A percentile compares a stretch with the other conserved stretches of the same genome.
Conservation (phyloP, 2,113 vertebrate species). For the Lichenostomus cassidix region DNA sequence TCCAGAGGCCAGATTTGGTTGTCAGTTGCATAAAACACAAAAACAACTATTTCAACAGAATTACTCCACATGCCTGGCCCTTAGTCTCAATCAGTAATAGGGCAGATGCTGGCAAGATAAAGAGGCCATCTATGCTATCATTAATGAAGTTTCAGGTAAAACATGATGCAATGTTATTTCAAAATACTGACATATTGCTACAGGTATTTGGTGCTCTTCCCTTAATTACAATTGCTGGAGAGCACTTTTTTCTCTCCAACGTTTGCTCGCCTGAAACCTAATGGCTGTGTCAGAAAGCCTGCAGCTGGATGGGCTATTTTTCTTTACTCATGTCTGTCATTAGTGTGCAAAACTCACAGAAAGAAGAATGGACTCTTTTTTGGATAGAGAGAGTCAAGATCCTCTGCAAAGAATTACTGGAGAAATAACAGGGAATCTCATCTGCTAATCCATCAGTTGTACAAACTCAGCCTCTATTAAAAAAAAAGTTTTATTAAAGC, state of each 20-base stretch:
- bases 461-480: not conserved
- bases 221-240: slow-evolving; percentile 66
- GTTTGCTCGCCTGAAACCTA: not conserved
- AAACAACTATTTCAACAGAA: slow-evolving; percentile 68
- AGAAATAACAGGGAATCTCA: not conserved
- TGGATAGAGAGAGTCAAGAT: not conserved
- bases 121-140: slow-evolving; percentile 62
- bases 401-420: not conserved
- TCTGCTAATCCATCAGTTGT: not conserved
- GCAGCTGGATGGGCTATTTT: not conserved
- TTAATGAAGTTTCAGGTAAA: slow-evolving; percentile 71
- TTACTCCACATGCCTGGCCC: slow-evolving; percentile 61
- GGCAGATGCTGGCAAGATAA: slow-evolving; percentile 67
- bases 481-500: slow-evolving; percentile 1
- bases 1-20: slow-evolving; percentile 53
- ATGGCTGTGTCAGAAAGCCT: slow-evolving; percentile 10
- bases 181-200: slow-evolving; percentile 65
- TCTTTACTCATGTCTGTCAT: not conserved
- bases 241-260: slow-evolving; percentile 31
- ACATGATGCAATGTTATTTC: slow-evolving; percentile 65
- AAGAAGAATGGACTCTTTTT: not conserved
- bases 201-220: slow-evolving; percentile 61
- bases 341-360: not conserved
- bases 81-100: slow-evolving; percentile 46
- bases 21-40: slow-evolving; percentile 49